Evolutionary conservation across 2,113 vertebrate species (phyloP), one percentile per base, ranked within the genome.

Genomic region (Macrotis lagotis): DNA sequence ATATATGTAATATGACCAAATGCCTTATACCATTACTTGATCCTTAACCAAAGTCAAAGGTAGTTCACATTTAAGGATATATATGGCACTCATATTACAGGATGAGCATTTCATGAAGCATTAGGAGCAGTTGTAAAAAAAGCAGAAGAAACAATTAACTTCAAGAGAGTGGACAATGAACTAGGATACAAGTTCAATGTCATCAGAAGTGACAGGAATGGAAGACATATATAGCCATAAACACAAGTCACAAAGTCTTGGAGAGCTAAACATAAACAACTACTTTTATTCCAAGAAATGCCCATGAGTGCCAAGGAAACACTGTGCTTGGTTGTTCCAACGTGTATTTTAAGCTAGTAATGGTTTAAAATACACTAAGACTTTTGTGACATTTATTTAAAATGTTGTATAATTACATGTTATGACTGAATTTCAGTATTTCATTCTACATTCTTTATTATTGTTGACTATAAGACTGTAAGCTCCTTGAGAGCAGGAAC

Each of bases 1-100:
- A 98, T 98, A 94, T 96, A 97, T n/a, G n/a, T n/a, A n/a, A n/a
- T 97, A 98, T 96, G 89, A 95, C 94, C 83, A 74, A 26, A 91
- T 88, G 95, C 53, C 90, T 50, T 2, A 88, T 97, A 50, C 52
- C 74, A 44, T 93, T 94, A 97, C 88, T 97, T 83, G 37, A 95
- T 25, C 88, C 2, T 48, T 95, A 53, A 89, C 92, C n/a, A 66
- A 91, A 95, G 74, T 11, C 50, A 52, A 52, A n/a, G 47, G 2
- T 88, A 7, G 22, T 88, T 94, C 92, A 91, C 66, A 19, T 88
- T 93, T 93, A 31, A 55, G 92, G n/a, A 66, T 83, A 53, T 1
- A 8, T 1, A 25, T 91, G 90, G 16, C 0, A 51, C 25, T 53
- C 12, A 37, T 31, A 52, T 28, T 91, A n/a, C 37, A 90, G 10